Base-by-base conservation (phyloP, 2,113 vertebrate genomes). In the Bothrops jararaca region DNA sequence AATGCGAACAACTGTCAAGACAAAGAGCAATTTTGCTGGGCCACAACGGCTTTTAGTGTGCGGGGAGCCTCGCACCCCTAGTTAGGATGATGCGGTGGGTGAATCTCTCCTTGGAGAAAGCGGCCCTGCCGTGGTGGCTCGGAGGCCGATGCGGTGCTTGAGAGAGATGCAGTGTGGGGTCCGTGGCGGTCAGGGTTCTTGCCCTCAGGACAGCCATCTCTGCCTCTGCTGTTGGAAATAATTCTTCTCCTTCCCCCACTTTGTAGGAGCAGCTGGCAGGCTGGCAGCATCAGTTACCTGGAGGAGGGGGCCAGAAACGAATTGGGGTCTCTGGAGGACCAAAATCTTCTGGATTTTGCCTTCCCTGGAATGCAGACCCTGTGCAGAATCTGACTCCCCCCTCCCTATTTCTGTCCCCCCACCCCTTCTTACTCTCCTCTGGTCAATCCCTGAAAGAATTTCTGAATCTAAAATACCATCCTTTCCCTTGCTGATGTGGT, bases 131-230 rank as follows among this genome's bases (percentile, higher is more conserved):
- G 1, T 74, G 64, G 64, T 5, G 64, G 13, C 13, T 18, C n/a
- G 64, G 64, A 74, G 64, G n/a, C 69, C 1, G 2, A 20, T 74
- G 69, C 2, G 6, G n/a, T 34, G n/a, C 26, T 29, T n/a, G n/a
- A n/a, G n/a, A n/a, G n/a, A n/a, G n/a, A n/a, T n/a, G 3, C 60
- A 12, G 26, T 5, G n/a, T 0, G 64, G n/a, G 13, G n/a, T 34
- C 69, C n/a, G 7, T 74, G 69, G n/a, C 0, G 1, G n/a, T 20
- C n/a, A 6, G 1, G 15, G 34, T 39, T 80, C 34, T 80, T 0
- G 18, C 18, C 34, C 34, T 20, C 69, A 39, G 1, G 13, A 15
- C 69, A 74, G 69, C n/a, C 7, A 39, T 39, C n/a, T 18, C n/a
- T 74, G n/a, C 34, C 69, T 20, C 69, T 39, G 69, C 69, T 2